phyloP scores from a whole-genome alignment of 2,113 vertebrate species.

The Callipepla californica region DNA sequence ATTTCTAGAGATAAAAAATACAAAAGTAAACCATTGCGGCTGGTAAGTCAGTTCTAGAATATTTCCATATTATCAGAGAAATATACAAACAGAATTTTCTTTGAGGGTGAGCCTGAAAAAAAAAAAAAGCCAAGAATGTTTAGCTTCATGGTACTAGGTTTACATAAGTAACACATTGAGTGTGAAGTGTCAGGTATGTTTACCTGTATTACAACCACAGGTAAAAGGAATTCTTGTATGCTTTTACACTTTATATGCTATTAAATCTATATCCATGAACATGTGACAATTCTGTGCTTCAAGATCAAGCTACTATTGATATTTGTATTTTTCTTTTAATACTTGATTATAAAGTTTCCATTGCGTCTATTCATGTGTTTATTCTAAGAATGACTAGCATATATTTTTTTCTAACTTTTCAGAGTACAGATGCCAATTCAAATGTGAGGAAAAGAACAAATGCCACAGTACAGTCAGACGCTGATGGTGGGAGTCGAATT shows the following conservation, averaged over 20 bases:
- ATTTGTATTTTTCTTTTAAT: not conserved
- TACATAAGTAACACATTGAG: not conserved
- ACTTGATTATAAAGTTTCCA: not conserved
- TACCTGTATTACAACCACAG: not conserved
- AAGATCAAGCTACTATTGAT: not conserved
- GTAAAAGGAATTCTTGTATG: not conserved
- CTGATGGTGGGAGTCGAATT: slow-evolving; percentile 79
- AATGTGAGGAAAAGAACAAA: slow-evolving; percentile 93
- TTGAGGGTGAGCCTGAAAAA: not conserved
- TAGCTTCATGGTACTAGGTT: not conserved
- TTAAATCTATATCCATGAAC: not conserved
- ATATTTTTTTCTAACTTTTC: slow-evolving; percentile 60
- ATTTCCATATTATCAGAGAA: not conserved
- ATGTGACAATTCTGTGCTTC: not conserved
- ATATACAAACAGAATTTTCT: not conserved
- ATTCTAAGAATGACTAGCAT: not conserved
- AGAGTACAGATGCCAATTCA: slow-evolving; percentile 88
- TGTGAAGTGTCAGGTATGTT: not conserved
- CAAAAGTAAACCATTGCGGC: not conserved
- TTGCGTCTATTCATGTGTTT: not conserved
- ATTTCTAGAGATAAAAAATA: not conserved
- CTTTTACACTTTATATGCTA: not conserved
- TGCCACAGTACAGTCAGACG: slow-evolving; percentile 80
- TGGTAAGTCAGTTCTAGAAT: not conserved
- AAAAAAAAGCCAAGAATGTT: not conserved